These are phyloP conservation scores for Elymnias hypermnestra DNA, from an alignment of 1,140 invertebrate genomes.

Conservation along the genomic window DNA sequence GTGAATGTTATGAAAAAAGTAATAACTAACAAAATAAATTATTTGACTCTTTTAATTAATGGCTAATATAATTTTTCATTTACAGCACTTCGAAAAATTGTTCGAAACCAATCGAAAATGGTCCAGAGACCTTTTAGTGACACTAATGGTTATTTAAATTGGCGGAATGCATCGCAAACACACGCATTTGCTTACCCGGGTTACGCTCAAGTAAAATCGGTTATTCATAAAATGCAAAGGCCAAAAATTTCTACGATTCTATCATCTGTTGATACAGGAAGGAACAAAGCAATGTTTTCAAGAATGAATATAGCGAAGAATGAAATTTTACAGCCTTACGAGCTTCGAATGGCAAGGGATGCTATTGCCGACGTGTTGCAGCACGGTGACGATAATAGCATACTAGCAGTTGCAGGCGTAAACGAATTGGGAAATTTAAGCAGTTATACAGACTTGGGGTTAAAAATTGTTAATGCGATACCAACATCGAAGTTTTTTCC, in stretches of 20 bases:
- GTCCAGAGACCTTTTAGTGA: slow-evolving; percentile 51
- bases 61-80: neutral
- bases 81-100: slow-evolving; percentile 59
- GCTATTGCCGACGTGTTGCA: slow-evolving; percentile 24
- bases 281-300: slow-evolving; percentile 30
- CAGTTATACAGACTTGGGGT: neutral
- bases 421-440: neutral
- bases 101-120: slow-evolving; percentile 59
- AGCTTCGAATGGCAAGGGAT: slow-evolving; percentile 36
- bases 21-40: slow-evolving; percentile 14
- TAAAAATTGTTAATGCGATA: slow-evolving; percentile 20
- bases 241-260: slow-evolving; percentile 46
- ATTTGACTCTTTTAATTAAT: neutral
- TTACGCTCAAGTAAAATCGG: slow-evolving; percentile 35
- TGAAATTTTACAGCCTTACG: slow-evolving; percentile 26
- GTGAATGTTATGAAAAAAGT: slow-evolving; percentile 51
- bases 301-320: slow-evolving; percentile 30
- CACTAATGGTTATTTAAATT: slow-evolving; percentile 9
- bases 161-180: slow-evolving; percentile 21
- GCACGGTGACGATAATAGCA: slow-evolving; percentile 1
- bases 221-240: slow-evolving; percentile 35
- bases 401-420: neutral
- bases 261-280: slow-evolving; percentile 32
- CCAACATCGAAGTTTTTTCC: slow-evolving; percentile 41
- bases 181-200: slow-evolving; percentile 28